Conservation (phyloP, 2,797 vertebrate genomes). For the Pantherophis vulpinus region DNA sequence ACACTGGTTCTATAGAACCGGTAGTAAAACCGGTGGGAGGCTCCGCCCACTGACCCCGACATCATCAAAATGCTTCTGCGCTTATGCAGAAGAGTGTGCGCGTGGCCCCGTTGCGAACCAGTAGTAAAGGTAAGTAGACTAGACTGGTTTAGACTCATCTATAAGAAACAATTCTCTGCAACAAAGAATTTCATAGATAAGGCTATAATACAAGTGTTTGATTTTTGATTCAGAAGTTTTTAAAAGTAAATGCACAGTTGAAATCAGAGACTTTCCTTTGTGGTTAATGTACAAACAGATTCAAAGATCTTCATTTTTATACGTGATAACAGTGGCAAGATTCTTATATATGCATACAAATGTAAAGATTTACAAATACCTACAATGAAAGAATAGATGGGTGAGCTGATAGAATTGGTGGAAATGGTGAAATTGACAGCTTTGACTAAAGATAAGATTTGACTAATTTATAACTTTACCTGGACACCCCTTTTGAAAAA, state of each 20-base stretch:
- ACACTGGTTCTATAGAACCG: no score
- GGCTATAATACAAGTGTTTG: not conserved
- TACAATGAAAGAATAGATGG: not conserved
- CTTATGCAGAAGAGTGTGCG: rapidly evolving
- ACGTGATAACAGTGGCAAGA: not conserved
- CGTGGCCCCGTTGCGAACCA: no score
- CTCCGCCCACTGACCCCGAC: no score
- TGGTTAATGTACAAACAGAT: not conserved
- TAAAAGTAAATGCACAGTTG: not conserved
- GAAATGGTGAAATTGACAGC: not conserved
- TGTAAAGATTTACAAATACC: not conserved
- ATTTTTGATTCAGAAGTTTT: not conserved
- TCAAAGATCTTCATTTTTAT: not conserved
- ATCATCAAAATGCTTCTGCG: no score
- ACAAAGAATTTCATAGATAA: not conserved
- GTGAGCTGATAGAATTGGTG: not conserved
- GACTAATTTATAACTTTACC: not conserved
- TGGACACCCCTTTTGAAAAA: not conserved
- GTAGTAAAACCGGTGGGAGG: no score
- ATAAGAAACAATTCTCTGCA: not conserved
- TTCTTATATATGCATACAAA: not conserved
- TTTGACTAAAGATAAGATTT: not conserved
- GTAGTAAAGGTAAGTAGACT: no score
- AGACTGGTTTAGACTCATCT: no score
- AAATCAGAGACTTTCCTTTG: not conserved